phyloP scores from a whole-genome alignment of 2,888 invertebrate genomes.

The Hymenopus coronatus region DNA sequence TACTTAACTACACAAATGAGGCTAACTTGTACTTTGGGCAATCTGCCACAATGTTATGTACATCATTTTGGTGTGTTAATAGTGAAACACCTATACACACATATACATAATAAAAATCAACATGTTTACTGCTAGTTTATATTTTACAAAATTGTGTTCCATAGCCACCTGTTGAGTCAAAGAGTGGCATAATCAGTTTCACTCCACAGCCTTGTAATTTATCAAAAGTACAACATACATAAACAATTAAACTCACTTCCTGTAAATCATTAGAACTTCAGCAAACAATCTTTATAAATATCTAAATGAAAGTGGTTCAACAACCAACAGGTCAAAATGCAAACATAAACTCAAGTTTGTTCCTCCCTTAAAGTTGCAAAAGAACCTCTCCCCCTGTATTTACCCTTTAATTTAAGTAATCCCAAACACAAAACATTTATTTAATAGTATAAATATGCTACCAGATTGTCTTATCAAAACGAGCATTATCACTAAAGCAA shows the following conservation, averaged over 20 bases:
- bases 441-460: no score
- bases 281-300: neutral
- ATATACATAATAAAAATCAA: neutral
- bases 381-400: neutral
- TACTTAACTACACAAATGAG: neutral
- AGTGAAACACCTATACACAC: neutral
- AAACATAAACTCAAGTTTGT: neutral
- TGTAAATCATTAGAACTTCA: neutral
- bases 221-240: neutral
- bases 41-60: neutral
- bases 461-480: no score
- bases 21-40: neutral
- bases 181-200: neutral
- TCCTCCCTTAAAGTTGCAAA: neutral
- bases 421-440: neutral
- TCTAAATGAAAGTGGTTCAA: neutral
- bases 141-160: neutral
- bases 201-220: neutral
- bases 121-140: neutral
- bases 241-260: neutral
- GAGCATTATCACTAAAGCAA: no score
- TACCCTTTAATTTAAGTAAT: neutral
- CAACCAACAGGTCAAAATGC: neutral
- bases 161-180: neutral
- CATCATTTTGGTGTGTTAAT: neutral